Conservation (phyloP, 2,113 vertebrate genomes). For the Thunnus maccoyii region DNA sequence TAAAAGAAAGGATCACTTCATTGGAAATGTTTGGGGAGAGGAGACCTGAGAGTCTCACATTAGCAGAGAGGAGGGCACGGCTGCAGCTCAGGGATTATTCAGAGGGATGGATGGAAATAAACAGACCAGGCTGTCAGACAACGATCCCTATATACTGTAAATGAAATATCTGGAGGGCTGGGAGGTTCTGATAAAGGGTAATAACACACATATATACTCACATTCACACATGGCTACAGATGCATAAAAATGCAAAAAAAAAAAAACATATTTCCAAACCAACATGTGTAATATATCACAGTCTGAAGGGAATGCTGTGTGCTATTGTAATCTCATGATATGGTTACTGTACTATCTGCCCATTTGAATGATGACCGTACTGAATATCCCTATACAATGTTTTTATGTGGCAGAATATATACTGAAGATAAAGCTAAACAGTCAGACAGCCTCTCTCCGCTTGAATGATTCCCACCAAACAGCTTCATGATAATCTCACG, state of each 20-base stretch:
- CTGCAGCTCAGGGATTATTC: slow-evolving; percentile 54
- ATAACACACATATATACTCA: slow-evolving; percentile 33
- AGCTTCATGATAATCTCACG: background rate
- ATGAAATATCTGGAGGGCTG: slow-evolving; percentile 61
- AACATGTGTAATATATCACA: slow-evolving; percentile 36
- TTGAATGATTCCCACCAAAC: background rate
- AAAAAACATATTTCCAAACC: slow-evolving; percentile 23
- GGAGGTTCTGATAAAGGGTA: slow-evolving; percentile 59
- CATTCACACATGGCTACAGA: slow-evolving; percentile 3
- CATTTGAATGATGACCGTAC: slow-evolving; percentile 28
- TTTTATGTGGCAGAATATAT: background rate
- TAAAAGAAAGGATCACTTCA: slow-evolving; percentile 39
- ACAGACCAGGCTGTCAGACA: slow-evolving; percentile 53
- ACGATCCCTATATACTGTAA: slow-evolving; percentile 56
- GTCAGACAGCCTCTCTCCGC: background rate
- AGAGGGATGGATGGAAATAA: slow-evolving; percentile 49
- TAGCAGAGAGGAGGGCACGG: background rate
- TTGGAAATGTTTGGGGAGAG: slow-evolving; percentile 27
- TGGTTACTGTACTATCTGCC: slow-evolving; percentile 21
- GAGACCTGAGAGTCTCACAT: background rate
- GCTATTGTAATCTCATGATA: slow-evolving; percentile 11
- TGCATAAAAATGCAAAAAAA: slow-evolving; percentile 17
- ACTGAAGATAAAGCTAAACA: background rate
- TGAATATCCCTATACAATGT: background rate
- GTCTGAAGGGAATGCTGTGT: slow-evolving; percentile 28